A percentile compares a stretch with the other conserved stretches of the same genome.
Evolutionary conservation across 2,113 vertebrate species (phyloP).

Genomic region (Melozone crissalis): DNA sequence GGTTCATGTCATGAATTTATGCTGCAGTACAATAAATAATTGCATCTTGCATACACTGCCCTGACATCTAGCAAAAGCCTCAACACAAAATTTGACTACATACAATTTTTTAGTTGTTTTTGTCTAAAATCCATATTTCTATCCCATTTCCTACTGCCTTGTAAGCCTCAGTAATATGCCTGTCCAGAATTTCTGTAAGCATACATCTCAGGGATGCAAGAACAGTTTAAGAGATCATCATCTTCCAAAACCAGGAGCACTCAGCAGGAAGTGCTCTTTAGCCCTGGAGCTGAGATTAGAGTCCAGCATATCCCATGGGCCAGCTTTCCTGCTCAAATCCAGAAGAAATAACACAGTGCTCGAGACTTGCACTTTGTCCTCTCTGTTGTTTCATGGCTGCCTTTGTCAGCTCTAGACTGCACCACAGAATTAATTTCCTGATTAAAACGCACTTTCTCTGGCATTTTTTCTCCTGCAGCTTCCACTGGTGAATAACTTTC

Average conservation of each 20-base stretch:
- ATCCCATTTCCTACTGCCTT: not conserved
- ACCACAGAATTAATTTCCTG: not conserved
- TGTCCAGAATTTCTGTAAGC: not conserved
- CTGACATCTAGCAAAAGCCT: not conserved
- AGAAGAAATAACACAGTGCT: fast-evolving
- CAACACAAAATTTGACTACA: not conserved
- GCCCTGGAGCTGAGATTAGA: not conserved
- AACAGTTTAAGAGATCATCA: not conserved
- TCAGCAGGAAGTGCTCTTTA: not conserved
- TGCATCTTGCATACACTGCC: fast-evolving
- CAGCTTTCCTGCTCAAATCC: not conserved
- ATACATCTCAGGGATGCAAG: not conserved
- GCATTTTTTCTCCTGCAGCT: not conserved
- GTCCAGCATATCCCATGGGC: fast-evolving
- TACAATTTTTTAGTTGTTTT: not conserved
- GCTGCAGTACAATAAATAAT: not conserved
- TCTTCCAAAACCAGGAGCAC: not conserved
- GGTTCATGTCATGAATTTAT: not conserved
- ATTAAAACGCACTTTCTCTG: not conserved
- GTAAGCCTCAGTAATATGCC: not conserved
- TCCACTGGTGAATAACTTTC: not conserved
- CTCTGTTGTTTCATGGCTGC: fast-evolving
- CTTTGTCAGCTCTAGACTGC: not conserved
- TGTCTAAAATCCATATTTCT: not conserved
- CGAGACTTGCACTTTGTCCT: not conserved